Evolutionary conservation across 2,888 invertebrate genomes (phyloP), one percentile per base, ranked within the genome.

Genomic region (Lapara coniferarum): DNA sequence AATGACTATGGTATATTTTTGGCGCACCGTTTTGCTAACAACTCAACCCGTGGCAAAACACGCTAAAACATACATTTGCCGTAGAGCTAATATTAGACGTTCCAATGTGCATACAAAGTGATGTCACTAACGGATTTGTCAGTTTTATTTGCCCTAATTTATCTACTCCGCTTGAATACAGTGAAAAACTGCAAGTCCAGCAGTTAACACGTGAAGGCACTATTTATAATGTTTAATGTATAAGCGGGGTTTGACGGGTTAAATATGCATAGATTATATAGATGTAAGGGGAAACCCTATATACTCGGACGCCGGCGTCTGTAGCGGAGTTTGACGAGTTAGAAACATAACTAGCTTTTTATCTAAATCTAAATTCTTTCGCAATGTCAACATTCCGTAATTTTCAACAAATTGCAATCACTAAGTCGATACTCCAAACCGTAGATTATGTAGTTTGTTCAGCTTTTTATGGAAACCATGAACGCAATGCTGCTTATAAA

Each of bases 31-130:
- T 44, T 56, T 49, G 13, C 19, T 49, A 16, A 16, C 73, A 76
- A 74, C 73, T 69, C 73, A 70, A 71, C 72, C 72, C 72, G 80
- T 79, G 82, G 78, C 79, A 81, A 84, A 83, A 82, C 79, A 82
- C 75, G 77, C 81, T 79, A 77, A 82, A 82, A 84, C 79, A 83
- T 78, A 76, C 81, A 79, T 82, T 80, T 79, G 74, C 73, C 72
- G 70, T 76, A 77, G 77, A 75, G 77, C 85, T 87, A 88, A 85
- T 85, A 85, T 85, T 88, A 85, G 85, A 81, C 74, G 74, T 74
- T 76, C 81, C 16, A 59, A 46, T 81, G 79, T 82, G 80, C 82
- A 84, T 77, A 75, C 77, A 72, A 76, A 78, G 78, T 83, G 84
- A 86, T 84, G 86, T 84, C 84, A 85, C 80, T 78, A 71, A 78